Evolutionary conservation across 2,888 invertebrate genomes (phyloP).

Genomic region (Nomada ruficornis): DNA sequence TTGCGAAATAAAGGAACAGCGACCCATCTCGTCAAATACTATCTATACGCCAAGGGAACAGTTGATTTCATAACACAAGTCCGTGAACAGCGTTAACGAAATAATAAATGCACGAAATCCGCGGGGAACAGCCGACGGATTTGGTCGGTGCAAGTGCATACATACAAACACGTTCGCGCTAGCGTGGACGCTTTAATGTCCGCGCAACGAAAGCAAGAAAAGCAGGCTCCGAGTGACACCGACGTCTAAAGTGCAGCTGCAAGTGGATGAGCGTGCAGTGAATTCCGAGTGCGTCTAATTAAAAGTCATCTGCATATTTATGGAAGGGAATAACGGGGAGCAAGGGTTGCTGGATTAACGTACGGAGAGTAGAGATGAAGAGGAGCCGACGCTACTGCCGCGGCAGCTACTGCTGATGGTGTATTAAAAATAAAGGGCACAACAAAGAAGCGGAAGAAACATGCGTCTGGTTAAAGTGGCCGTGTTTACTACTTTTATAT

Average conservation of each 20-base stretch:
- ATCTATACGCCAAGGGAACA: not conserved
- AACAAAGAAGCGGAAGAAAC: constrained; percentile 59
- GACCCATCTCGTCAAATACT: not conserved
- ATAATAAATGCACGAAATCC: not conserved
- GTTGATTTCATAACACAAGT: not conserved
- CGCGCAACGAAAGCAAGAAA: constrained; percentile 50
- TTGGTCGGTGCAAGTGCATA: not conserved
- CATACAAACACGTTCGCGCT: not conserved
- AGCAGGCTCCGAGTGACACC: constrained; percentile 49
- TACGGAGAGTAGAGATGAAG: constrained; percentile 18
- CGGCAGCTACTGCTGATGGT: not conserved
- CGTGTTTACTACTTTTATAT: constrained; percentile 39
- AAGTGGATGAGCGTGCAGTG: constrained; percentile 66
- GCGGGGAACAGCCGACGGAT: constrained; percentile 11
- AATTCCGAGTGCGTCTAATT: constrained; percentile 67
- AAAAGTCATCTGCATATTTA: constrained; percentile 69
- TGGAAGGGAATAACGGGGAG: constrained; percentile 46
- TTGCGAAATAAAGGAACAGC: not conserved
- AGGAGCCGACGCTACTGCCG: not conserved
- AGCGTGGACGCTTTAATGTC: constrained; percentile 49
- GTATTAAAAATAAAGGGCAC: constrained; percentile 53
- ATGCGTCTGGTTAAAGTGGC: constrained; percentile 53
- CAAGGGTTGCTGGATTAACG: constrained; percentile 31
- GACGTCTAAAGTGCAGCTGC: constrained; percentile 65
- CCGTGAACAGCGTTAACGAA: not conserved